phyloP scores from a whole-genome alignment of 2,888 invertebrate species.

The Celastrina argiolus region DNA sequence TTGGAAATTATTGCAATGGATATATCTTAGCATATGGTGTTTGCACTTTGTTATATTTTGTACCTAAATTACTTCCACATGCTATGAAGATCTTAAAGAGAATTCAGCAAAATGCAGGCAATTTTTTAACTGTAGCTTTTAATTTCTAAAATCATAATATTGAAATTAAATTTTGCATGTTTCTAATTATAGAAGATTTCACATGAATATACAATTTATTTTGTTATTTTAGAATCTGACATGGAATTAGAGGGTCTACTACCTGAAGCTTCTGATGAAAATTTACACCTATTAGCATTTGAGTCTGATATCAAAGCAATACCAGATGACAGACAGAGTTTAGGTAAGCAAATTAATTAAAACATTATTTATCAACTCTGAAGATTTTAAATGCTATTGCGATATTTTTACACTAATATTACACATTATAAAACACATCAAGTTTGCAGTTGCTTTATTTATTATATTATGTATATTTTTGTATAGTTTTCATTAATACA shows the following conservation, averaged over 20 bases:
- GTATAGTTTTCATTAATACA: no score
- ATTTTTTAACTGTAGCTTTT: constrained; percentile 10
- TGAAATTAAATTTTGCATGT: neutral
- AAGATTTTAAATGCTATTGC: no score
- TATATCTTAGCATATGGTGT: constrained; percentile 54
- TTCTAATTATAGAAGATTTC: neutral
- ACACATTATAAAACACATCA: no score
- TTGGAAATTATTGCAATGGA: constrained; percentile 59
- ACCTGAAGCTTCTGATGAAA: constrained; percentile 60
- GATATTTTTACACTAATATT: no score
- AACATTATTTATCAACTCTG: no score
- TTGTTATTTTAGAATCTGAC: constrained; percentile 58
- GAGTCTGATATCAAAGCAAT: constrained; percentile 53
- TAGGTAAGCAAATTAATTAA: no score
- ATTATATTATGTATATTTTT: no score
- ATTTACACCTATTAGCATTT: constrained; percentile 61
- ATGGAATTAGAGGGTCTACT: constrained; percentile 64
- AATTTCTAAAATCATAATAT: constrained; percentile 1
- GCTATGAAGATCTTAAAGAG: constrained; percentile 48
- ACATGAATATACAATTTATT: neutral
- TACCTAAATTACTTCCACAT: constrained; percentile 53
- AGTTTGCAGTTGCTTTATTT: no score
- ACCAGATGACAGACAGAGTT: constrained; percentile 59
- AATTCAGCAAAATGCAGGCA: constrained; percentile 65
- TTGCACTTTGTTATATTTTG: constrained; percentile 49